Base-by-base conservation (phyloP, 1,140 invertebrate species). In the Acyrthosiphon pisum region DNA sequence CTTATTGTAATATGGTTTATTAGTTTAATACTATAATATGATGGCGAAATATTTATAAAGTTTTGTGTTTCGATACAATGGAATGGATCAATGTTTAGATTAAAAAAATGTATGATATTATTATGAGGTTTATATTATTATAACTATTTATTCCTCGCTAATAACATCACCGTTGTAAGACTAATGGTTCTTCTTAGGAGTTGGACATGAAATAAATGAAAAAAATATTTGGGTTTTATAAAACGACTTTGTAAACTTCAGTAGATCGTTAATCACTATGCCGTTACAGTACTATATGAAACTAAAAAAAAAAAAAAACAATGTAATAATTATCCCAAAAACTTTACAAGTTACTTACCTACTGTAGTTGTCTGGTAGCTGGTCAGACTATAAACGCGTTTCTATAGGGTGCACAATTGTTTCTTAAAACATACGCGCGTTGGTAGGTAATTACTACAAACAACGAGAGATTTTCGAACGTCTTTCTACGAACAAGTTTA, bases 301-400 rank as follows among this genome's bases (percentile, higher is more conserved):
- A 76, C 60, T 76, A n/a, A 68, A 68, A 68, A 68, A 60, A 60
- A 56, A 60, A 68, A 76, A 76, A n/a, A 76, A 18, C n/a, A 76
- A n/a, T 76, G n/a, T 23, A n/a, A n/a, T n/a, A 18, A 76, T n/a
- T 76, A 18, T 76, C 30, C 6, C 14, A 2, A 76, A 76, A 76
- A 76, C n/a, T 76, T 76, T 76, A 8, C 23, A 30, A 76, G 60
- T n/a, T 6, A 18, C 60, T 76, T n/a, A 8, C 30, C 30, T 60
- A 30, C 14, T 18, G 14, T 35, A 76, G 60, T 76, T 6, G 6
- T 18, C n/a, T 35, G 6, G 60, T n/a, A 68, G 30, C 60, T n/a
- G 60, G 60, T 68, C 7, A 68, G 14, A 68, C 60, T n/a, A 68
- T n/a, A n/a, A 68, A 76, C 6, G n/a, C 30, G 60, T 76, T 76